A percentile compares a stretch with the other conserved stretches of the same genome.
These are phyloP conservation scores for Hapalemur alaotrensis DNA, from an alignment of 2,797 vertebrate genomes.

Conservation along the genomic window DNA sequence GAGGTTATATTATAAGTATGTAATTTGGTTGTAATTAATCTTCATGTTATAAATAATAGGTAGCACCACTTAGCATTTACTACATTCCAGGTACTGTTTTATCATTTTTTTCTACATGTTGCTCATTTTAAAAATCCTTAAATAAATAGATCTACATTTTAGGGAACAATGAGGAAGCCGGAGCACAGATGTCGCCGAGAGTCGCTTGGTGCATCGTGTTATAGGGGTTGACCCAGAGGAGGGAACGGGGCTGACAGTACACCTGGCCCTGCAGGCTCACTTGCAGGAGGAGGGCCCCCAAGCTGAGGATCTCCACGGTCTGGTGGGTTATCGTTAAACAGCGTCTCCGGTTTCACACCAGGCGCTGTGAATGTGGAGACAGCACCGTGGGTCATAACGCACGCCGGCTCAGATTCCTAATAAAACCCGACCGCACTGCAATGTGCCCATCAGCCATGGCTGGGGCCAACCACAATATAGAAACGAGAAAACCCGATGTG, in stretches of 20 bases:
- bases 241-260: rapidly evolving
- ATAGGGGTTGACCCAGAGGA: rapidly evolving
- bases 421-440: neutral
- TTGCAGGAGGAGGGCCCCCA: neutral
- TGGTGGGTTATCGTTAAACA: neutral
- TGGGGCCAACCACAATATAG: neutral
- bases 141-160: neutral
- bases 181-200: neutral
- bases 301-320: neutral
- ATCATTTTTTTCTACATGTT: neutral
- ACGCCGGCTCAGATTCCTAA: neutral
- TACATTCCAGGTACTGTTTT: neutral
- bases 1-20: too few species aligned
- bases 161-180: rapidly evolving
- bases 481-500: neutral
- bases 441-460: rapidly evolving
- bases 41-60: neutral
- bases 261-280: neutral
- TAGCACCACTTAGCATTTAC: neutral
- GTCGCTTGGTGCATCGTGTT: rapidly evolving
- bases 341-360: neutral
- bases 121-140: neutral
- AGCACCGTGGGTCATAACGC: neutral
- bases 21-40: neutral
- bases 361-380: neutral